phyloP scores from a whole-genome alignment of 2,113 vertebrate genomes.

The Coregonus clupeaformis region DNA sequence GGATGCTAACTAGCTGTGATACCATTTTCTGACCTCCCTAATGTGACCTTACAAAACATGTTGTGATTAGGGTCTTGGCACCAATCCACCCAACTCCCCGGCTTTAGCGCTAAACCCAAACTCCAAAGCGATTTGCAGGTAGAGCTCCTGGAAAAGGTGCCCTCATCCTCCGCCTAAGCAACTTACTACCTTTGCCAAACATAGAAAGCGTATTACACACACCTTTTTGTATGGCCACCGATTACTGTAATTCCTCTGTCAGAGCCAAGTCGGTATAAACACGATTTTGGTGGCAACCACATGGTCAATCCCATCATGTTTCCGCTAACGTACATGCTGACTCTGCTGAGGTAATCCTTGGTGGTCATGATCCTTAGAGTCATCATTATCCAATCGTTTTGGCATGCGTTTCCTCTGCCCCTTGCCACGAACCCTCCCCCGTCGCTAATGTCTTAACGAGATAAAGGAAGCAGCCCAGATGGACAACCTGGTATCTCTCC shows the following conservation, averaged over 20 bases:
- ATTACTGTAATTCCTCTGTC: slow-evolving; percentile 10
- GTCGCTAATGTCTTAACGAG: slow-evolving; percentile 42
- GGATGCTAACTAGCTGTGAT: no score
- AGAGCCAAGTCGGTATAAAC: no score
- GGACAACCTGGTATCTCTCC: no score
- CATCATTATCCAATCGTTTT: no score
- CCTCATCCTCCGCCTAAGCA: slow-evolving; percentile 11
- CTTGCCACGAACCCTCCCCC: slow-evolving; percentile 25
- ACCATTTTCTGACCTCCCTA: no score
- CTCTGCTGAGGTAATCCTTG: no score
- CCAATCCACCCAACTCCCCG: neutral
- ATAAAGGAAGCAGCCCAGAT: slow-evolving; percentile 11
- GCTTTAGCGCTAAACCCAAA: neutral
- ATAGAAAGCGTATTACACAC: neutral
- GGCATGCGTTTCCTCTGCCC: neutral
- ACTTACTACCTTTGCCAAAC: slow-evolving; percentile 1
- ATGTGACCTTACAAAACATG: neutral
- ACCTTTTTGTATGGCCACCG: slow-evolving; percentile 4
- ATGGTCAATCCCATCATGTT: no score
- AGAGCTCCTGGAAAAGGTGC: neutral
- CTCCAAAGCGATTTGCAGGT: neutral
- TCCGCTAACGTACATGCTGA: no score
- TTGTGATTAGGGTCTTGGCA: neutral
- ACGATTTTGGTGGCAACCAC: no score
- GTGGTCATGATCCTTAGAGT: no score